Evolutionary conservation across 2,888 invertebrate genomes (phyloP).

Genomic region (Loripinus fragilis): DNA sequence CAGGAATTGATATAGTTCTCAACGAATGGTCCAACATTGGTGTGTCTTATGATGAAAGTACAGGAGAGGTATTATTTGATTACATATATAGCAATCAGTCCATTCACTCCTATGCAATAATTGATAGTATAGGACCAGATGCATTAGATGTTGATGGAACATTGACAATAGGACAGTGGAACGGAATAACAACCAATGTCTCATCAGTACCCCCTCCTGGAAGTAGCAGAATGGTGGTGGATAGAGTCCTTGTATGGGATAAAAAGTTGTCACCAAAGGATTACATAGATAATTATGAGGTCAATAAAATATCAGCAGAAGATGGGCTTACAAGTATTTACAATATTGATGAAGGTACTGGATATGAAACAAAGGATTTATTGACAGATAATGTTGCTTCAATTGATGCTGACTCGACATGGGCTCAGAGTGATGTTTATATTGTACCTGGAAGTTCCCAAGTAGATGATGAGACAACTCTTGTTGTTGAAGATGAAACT

Average conservation of each 20-base stretch:
- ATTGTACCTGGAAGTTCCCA: slow-evolving; percentile 18
- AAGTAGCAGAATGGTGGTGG: background rate
- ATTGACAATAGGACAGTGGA: slow-evolving; percentile 45
- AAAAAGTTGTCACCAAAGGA: slow-evolving; percentile 12
- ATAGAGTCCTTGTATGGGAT: slow-evolving; percentile 37
- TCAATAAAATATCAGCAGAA: slow-evolving; percentile 1
- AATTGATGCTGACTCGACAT: slow-evolving; percentile 39
- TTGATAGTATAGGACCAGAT: background rate
- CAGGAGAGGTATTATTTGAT: slow-evolving; percentile 37
- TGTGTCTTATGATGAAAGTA: slow-evolving; percentile 33
- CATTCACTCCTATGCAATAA: background rate
- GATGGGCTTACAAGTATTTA: background rate
- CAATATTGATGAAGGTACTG: background rate
- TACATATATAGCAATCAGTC: slow-evolving; percentile 27
- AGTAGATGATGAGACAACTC: slow-evolving; percentile 27
- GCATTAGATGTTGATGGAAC: background rate
- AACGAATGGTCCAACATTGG: slow-evolving; percentile 67
- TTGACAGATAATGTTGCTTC: background rate
- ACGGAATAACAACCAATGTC: slow-evolving; percentile 24
- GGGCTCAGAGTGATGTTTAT: slow-evolving; percentile 14
- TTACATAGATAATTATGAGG: slow-evolving; percentile 17
- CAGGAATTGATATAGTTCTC: slow-evolving; percentile 42
- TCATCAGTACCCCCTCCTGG: background rate
- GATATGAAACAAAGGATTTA: background rate
- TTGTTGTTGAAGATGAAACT: slow-evolving; percentile 35